Percentiles rank a stretch among this genome's conserved stretches.
Conservation (phyloP, 2,888 invertebrate genomes). For the Helicoverpa assulta region DNA sequence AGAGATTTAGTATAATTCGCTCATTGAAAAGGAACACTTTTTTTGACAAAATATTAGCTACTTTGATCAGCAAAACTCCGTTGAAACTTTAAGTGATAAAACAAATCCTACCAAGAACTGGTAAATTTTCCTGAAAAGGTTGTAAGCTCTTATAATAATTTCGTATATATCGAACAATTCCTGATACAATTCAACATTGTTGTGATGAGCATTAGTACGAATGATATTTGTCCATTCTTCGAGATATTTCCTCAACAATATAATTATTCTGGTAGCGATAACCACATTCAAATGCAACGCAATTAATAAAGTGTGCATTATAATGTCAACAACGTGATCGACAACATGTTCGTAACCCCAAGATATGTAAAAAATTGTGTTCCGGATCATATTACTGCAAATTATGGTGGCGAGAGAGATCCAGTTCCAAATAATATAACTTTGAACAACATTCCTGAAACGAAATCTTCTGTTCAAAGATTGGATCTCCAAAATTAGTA, state of each 20-base stretch:
- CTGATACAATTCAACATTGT: background rate
- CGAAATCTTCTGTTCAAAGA: constrained; percentile 21
- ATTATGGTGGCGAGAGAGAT: constrained; percentile 8
- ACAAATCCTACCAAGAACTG: constrained; percentile 40
- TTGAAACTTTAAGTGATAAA: background rate
- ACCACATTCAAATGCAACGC: constrained; percentile 31
- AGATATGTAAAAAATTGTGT: background rate
- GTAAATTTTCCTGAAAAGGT: constrained; percentile 34
- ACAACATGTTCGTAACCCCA: background rate
- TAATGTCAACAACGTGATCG: background rate
- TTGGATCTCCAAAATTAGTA: constrained; percentile 43
- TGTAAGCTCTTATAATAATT: constrained; percentile 36
- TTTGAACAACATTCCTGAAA: constrained; percentile 6
- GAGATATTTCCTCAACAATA: constrained; percentile 35
- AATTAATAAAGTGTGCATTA: background rate
- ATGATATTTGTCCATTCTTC: constrained; percentile 8
- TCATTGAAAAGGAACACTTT: too few species aligned
- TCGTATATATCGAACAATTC: constrained; percentile 17
- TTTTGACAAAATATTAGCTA: too few species aligned
- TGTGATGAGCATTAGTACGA: background rate
- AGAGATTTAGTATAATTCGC: too few species aligned
- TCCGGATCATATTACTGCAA: background rate
- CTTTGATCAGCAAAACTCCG: too few species aligned
- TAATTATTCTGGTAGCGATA: constrained; percentile 22
- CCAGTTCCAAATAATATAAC: constrained; percentile 43